These are phyloP conservation scores for Melangyna quadrimaculata DNA, from an alignment of 2,888 invertebrate species.

Conservation along the genomic window DNA sequence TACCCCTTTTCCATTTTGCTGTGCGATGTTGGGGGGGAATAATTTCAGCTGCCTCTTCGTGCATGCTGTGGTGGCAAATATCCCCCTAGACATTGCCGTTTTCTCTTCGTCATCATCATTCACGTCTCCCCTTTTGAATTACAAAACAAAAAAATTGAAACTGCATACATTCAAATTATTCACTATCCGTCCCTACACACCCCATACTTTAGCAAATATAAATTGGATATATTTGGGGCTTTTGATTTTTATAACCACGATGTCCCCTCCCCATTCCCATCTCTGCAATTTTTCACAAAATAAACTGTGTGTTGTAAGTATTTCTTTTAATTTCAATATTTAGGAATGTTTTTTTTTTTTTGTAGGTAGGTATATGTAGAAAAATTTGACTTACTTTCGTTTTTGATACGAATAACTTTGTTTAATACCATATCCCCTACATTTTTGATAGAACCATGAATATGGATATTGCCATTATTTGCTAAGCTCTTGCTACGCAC, in stretches of 20 bases:
- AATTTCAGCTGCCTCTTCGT: slow-evolving; percentile 58
- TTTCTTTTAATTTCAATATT: slow-evolving; percentile 23
- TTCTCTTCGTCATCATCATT: slow-evolving; percentile 33
- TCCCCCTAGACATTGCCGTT: slow-evolving; percentile 55
- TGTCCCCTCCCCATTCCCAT: not conserved
- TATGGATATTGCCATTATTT: not conserved
- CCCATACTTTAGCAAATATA: slow-evolving; percentile 17
- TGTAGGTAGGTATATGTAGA: not conserved
- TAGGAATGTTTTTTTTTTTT: slow-evolving; percentile 10
- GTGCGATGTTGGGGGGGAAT: slow-evolving; percentile 31
- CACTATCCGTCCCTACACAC: not conserved
- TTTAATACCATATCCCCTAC: not conserved
- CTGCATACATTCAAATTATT: slow-evolving; percentile 50
- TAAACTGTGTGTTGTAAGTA: slow-evolving; percentile 20
- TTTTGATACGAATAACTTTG: slow-evolving; percentile 9
- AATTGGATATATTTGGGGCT: slow-evolving; percentile 63
- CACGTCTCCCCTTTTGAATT: slow-evolving; percentile 29
- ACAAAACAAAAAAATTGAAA: slow-evolving; percentile 45
- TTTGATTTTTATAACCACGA: slow-evolving; percentile 45
- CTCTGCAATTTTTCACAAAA: not conserved
- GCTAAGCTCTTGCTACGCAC: slow-evolving; percentile 7
- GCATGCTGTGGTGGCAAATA: slow-evolving; percentile 18
- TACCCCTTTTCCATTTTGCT: slow-evolving; percentile 51
- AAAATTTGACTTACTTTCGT: slow-evolving; percentile 66
- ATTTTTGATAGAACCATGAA: not conserved